A percentile compares a stretch with the other conserved stretches of the same genome.
Conservation (phyloP, 2,888 invertebrate species). For the Coenonympha arcania region DNA sequence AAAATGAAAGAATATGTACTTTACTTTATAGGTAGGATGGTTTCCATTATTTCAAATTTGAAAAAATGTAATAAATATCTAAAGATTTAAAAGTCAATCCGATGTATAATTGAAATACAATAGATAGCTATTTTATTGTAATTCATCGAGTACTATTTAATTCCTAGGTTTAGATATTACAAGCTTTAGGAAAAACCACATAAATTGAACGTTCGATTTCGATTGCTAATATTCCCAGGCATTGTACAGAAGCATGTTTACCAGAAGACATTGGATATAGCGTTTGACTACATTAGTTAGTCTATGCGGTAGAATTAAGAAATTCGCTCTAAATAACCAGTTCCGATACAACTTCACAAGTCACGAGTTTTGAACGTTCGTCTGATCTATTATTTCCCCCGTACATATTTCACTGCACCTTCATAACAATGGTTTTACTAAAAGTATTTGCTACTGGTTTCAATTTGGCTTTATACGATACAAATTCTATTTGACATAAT, state of each 20-base stretch:
- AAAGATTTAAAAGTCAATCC: too few species aligned
- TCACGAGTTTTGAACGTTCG: slow-evolving; percentile 23
- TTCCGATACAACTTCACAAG: slow-evolving; percentile 26
- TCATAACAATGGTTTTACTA: not conserved
- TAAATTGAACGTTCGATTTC: slow-evolving; percentile 3
- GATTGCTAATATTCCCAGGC: slow-evolving; percentile 12
- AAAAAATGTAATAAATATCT: too few species aligned
- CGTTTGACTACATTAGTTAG: slow-evolving; percentile 23
- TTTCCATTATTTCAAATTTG: too few species aligned
- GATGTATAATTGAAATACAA: too few species aligned
- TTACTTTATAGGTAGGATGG: too few species aligned
- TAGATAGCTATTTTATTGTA: too few species aligned
- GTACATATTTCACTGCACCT: slow-evolving; percentile 8
- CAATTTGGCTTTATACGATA: too few species aligned
- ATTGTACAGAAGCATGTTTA: not conserved
- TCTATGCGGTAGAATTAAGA: slow-evolving; percentile 34
- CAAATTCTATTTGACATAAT: too few species aligned
- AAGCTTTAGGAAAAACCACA: not conserved
- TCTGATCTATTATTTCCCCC: slow-evolving; percentile 7
- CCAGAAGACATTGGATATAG: slow-evolving; percentile 22
- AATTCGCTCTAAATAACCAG: slow-evolving; percentile 34
- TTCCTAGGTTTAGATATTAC: too few species aligned
- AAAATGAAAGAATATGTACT: too few species aligned
- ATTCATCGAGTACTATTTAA: too few species aligned
- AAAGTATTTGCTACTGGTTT: not conserved